These are phyloP conservation scores for Ornithoptera priamus DNA, from an alignment of 2,888 invertebrate species.

Conservation along the genomic window DNA sequence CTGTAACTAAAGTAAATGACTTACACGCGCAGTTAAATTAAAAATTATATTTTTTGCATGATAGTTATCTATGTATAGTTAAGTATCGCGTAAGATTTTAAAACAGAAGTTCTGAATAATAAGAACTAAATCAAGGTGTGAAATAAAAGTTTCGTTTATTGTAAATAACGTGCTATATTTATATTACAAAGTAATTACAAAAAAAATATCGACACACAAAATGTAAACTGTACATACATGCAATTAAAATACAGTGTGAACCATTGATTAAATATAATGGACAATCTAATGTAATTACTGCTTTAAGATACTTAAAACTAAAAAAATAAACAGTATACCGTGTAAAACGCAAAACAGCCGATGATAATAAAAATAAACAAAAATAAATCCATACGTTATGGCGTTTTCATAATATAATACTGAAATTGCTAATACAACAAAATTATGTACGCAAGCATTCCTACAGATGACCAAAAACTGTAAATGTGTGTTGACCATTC, in stretches of 20 bases:
- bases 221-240: constrained; percentile 76
- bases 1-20: no score
- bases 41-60: no score
- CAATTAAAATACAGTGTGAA: constrained; percentile 63
- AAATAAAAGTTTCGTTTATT: constrained; percentile 49
- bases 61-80: no score
- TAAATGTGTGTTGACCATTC: constrained; percentile 34
- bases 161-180: constrained; percentile 81
- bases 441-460: constrained; percentile 65
- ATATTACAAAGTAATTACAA: constrained; percentile 80
- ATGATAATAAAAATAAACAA: constrained; percentile 51
- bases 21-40: no score
- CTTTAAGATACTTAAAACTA: constrained; percentile 55
- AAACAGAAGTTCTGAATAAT: background rate
- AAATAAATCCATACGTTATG: constrained; percentile 73
- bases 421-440: constrained; percentile 78
- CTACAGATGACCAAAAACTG: constrained; percentile 36
- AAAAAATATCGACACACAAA: constrained; percentile 74
- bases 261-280: constrained; percentile 62
- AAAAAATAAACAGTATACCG: constrained; percentile 53
- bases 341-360: constrained; percentile 58
- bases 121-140: background rate
- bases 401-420: constrained; percentile 75
- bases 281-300: constrained; percentile 56
- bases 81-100: background rate